Conservation (phyloP, 2,797 vertebrate species). For the Sciurus vulgaris region DNA sequence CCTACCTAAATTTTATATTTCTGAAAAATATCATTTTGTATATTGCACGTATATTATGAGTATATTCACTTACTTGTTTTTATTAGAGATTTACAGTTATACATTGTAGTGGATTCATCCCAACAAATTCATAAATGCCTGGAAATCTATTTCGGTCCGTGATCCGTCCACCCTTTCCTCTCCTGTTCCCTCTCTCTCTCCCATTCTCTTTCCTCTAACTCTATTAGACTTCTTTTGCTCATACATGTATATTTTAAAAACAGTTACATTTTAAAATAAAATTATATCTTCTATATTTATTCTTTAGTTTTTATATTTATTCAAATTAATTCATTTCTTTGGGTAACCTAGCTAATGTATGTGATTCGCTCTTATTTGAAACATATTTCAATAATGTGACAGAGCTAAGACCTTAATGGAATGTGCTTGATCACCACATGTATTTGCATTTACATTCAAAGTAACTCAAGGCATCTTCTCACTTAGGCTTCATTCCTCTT, state of each 20-base stretch:
- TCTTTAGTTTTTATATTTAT: not conserved
- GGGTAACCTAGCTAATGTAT: not conserved
- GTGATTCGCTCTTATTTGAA: not conserved
- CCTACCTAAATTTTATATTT: not conserved
- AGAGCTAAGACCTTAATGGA: not conserved
- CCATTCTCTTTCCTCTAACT: no score
- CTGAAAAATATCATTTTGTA: not conserved
- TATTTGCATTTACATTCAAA: not conserved
- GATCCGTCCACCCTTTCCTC: no score
- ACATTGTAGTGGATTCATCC: no score
- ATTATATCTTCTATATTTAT: not conserved
- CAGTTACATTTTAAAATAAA: slow-evolving; percentile 22
- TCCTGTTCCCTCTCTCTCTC: no score
- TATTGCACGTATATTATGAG: not conserved
- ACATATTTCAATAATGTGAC: not conserved
- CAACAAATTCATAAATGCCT: no score
- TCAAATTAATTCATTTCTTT: not conserved
- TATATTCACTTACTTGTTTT: not conserved
- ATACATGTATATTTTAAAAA: no score
- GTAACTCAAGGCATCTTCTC: not conserved
- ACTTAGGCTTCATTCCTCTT: not conserved
- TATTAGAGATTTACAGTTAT: no score
- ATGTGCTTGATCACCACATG: not conserved
- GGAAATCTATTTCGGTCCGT: no score
- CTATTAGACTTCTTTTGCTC: no score